These are phyloP conservation scores for Pristionchus mayeri DNA, from an alignment of 2,888 invertebrate species.

Conservation along the genomic window DNA sequence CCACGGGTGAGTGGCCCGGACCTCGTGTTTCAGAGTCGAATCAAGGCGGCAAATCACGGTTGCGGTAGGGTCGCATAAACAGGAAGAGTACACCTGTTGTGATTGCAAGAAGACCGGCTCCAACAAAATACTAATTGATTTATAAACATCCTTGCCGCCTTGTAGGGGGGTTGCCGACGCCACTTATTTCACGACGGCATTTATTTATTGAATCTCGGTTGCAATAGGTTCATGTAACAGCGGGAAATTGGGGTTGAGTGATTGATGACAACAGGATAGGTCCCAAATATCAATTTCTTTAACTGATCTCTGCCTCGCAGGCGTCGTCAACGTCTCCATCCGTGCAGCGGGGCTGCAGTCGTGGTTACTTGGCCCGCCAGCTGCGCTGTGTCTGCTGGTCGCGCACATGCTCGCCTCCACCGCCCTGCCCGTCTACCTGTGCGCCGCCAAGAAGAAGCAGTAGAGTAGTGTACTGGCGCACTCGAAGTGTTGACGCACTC, in stretches of 20 bases:
- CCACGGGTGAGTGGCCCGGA: slow-evolving; percentile 82
- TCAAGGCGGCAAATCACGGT: not conserved
- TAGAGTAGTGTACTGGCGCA: too few species aligned
- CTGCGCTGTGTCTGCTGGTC: not conserved
- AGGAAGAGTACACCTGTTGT: too few species aligned
- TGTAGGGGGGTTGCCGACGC: too few species aligned
- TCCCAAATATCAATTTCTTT: too few species aligned
- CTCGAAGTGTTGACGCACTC: not conserved
- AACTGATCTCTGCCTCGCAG: not conserved
- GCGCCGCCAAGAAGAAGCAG: slow-evolving; percentile 27
- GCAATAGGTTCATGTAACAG: not conserved
- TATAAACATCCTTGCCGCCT: too few species aligned
- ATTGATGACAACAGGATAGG: too few species aligned
- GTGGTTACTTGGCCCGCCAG: not conserved
- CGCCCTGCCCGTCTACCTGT: slow-evolving; percentile 16
- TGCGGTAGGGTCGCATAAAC: too few species aligned
- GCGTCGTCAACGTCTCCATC: slow-evolving; percentile 30
- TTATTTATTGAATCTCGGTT: not conserved
- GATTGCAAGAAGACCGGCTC: too few species aligned
- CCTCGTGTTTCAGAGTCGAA: not conserved
- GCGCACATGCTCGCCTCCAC: slow-evolving; percentile 27
- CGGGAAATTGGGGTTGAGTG: too few species aligned
- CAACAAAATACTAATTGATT: too few species aligned
- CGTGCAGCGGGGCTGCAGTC: not conserved
- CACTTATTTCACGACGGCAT: too few species aligned